Percentiles rank a stretch among this genome's conserved stretches.
phyloP scores from a whole-genome alignment of 2,113 vertebrate species.

The Mixornis gularis region DNA sequence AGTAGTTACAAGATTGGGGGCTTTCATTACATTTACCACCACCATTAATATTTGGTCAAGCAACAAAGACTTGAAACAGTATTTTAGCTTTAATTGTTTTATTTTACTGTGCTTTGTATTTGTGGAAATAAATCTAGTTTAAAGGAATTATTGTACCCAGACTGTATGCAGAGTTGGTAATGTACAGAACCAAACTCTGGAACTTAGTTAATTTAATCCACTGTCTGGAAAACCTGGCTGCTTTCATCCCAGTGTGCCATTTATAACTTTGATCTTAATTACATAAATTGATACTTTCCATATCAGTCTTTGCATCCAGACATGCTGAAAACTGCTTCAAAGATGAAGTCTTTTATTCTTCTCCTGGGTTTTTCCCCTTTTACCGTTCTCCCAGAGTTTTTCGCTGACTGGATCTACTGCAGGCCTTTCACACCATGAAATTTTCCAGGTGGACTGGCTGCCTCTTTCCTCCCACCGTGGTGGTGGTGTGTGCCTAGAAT shows the following conservation, averaged over 20 bases:
- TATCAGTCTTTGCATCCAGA: not conserved
- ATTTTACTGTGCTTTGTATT: not conserved
- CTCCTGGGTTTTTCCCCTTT: not conserved
- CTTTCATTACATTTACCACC: not conserved
- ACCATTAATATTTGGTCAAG: not conserved
- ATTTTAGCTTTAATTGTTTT: not conserved
- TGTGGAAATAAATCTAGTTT: not conserved
- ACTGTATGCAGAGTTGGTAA: not conserved
- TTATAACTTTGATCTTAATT: not conserved
- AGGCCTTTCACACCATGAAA: not conserved
- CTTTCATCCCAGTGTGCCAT: not conserved
- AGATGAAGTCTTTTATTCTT: not conserved
- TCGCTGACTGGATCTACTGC: not conserved
- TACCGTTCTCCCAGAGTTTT: not conserved
- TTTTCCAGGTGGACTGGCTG: slow-evolving; percentile 34
- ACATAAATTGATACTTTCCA: not conserved
- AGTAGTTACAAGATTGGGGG: not conserved
- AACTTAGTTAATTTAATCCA: not conserved
- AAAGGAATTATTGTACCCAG: not conserved
- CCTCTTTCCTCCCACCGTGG: not conserved
- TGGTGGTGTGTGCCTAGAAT: slow-evolving; percentile 25
- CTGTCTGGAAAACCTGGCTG: not conserved
- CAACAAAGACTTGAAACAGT: not conserved
- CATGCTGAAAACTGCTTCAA: not conserved
- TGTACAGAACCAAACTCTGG: not conserved